phyloP scores from a whole-genome alignment of 2,888 invertebrate species.

The Pardosa pseudoannulata region DNA sequence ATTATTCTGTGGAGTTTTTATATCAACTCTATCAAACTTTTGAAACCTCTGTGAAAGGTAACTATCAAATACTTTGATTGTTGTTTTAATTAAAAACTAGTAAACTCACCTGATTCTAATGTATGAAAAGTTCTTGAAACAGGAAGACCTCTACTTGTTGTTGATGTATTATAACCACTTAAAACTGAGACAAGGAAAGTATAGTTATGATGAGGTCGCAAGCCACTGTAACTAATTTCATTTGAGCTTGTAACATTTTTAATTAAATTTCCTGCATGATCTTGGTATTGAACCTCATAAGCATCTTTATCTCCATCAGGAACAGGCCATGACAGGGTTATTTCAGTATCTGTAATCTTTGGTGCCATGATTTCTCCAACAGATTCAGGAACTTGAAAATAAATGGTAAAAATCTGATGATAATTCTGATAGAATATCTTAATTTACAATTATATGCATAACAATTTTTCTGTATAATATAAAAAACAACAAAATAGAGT shows the following conservation, averaged over 20 bases:
- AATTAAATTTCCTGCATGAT: constrained; percentile 83
- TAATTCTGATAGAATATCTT: too few relatives aligned
- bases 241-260: constrained; percentile 84
- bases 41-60: too few relatives aligned
- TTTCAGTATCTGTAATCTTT: constrained; percentile 86
- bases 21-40: too few relatives aligned
- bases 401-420: too few relatives aligned
- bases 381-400: constrained; percentile 86
- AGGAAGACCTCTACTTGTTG: constrained; percentile 86
- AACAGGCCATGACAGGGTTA: constrained; percentile 87
- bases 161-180: constrained; percentile 87
- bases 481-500: too few relatives aligned
- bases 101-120: constrained; percentile 81
- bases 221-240: constrained; percentile 83
- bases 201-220: constrained; percentile 90
- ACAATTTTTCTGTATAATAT: too few relatives aligned
- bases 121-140: constrained; percentile 88
- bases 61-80: too few relatives aligned
- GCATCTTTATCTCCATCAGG: constrained; percentile 88
- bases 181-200: constrained; percentile 91
- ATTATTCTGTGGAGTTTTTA: too few relatives aligned
- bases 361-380: constrained; percentile 89
- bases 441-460: too few relatives aligned
- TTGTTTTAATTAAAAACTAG: too few relatives aligned
- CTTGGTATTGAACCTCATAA: constrained; percentile 89